Evolutionary conservation across 2,113 vertebrate species (phyloP).

Genomic region (Nyctereutes procyonoides): DNA sequence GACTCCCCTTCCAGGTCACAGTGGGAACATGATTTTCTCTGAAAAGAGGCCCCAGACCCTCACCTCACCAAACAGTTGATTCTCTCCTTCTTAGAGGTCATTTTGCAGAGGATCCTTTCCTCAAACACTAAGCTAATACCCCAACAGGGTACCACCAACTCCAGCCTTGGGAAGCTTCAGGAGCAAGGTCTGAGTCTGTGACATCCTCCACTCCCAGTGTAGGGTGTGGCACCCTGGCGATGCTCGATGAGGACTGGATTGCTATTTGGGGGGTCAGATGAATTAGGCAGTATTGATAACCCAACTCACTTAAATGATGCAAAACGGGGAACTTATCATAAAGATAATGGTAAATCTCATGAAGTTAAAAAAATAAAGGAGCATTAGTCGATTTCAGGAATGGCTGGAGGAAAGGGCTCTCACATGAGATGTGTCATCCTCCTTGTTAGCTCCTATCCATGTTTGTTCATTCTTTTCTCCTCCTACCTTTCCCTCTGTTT

Average conservation of each 20-base stretch:
- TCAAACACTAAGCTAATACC: fast-evolving
- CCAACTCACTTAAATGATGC: background rate
- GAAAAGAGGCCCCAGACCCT: fast-evolving
- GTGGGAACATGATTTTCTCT: background rate
- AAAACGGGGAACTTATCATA: background rate
- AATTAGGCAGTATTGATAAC: fast-evolving
- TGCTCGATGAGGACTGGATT: fast-evolving
- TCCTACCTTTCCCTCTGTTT: fast-evolving
- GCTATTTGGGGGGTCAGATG: no score
- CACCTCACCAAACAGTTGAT: background rate
- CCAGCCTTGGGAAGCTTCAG: fast-evolving
- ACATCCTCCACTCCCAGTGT: fast-evolving
- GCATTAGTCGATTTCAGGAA: background rate
- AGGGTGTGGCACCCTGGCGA: fast-evolving
- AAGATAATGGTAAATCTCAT: fast-evolving
- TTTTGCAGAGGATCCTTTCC: background rate
- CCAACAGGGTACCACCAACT: background rate
- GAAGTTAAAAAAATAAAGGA: background rate
- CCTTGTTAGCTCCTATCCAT: background rate
- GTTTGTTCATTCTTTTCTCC: background rate
- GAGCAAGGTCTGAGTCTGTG: background rate
- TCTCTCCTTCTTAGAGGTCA: background rate
- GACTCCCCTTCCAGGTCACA: background rate
- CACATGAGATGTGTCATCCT: fast-evolving
- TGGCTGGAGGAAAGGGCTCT: background rate